phyloP scores from a whole-genome alignment of 2,888 invertebrate genomes.

The Siphonodentalium dalli region DNA sequence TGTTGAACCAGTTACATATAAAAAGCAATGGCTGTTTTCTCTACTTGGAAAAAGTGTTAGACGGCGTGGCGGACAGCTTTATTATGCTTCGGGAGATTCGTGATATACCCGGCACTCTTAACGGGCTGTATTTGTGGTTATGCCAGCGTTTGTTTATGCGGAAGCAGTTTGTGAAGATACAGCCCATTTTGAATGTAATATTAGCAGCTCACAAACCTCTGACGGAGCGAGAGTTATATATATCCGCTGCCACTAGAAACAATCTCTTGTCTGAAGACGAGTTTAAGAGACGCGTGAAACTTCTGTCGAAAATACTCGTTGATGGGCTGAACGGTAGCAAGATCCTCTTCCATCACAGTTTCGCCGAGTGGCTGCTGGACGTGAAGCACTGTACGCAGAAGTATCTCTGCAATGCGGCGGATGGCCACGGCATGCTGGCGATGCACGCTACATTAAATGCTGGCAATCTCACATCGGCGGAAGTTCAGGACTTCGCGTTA shows the following conservation, averaged over 20 bases:
- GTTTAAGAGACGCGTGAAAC: constrained; percentile 48
- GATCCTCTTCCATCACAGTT: constrained; percentile 90
- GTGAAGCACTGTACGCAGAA: constrained; percentile 98
- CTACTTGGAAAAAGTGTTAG: constrained; percentile 68
- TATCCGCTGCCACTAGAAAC: constrained; percentile 82
- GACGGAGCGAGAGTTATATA: constrained; percentile 77
- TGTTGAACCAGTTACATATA: constrained; percentile 91
- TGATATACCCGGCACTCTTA: constrained; percentile 93
- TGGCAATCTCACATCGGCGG: constrained; percentile 58
- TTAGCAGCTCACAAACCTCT: constrained; percentile 83
- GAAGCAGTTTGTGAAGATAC: constrained; percentile 80
- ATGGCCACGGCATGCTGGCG: constrained; percentile 76
- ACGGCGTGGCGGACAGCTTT: constrained; percentile 91
- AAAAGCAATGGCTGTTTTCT: constrained; percentile 84
- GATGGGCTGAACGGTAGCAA: constrained; percentile 74
- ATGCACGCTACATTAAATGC: constrained; percentile 75
- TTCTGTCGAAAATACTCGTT: constrained; percentile 69
- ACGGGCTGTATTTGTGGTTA: constrained; percentile 93
- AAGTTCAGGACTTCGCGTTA: constrained; percentile 68
- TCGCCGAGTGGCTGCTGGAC: constrained; percentile 92
- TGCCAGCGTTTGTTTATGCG: constrained; percentile 91
- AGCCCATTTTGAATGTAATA: constrained; percentile 79
- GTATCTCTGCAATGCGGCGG: constrained; percentile 78
- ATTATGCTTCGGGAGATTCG: constrained; percentile 86
- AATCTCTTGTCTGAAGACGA: constrained; percentile 71